Conservation (phyloP, 92 coral and sea anemone species). For the Palythoa grandis region DNA sequence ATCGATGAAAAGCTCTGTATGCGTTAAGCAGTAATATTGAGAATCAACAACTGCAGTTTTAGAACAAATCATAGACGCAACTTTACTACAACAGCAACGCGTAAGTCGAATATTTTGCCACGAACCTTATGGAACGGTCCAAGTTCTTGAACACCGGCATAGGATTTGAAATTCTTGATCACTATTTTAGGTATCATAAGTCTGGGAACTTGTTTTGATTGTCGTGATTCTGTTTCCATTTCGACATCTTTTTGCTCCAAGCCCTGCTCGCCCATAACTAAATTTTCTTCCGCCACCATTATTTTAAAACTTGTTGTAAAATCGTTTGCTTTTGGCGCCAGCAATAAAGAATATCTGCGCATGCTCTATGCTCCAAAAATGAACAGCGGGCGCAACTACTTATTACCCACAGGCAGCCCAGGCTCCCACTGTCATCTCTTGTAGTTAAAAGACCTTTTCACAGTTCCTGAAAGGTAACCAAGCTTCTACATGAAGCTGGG, state of each 20-base stretch:
- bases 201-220: conserved; percentile 57
- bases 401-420: no score
- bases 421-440: no score
- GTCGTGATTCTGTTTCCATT: conserved; percentile 58
- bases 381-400: conserved; percentile 12
- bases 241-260: conserved; percentile 38
- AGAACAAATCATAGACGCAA: background rate
- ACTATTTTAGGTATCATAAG: conserved; percentile 95
- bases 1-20: conserved; percentile 94
- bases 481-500: no score
- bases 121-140: conserved; percentile 99
- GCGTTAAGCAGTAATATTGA: background rate
- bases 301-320: background rate
- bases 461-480: no score
- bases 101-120: background rate
- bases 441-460: no score
- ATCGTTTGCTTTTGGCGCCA: conserved; percentile 91
- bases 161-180: conserved; percentile 94
- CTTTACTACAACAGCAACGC: background rate
- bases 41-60: background rate
- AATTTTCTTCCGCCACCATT: conserved; percentile 76
- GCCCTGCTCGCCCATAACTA: background rate
- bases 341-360: conserved; percentile 12
- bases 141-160: conserved; percentile 91
- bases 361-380: background rate